A percentile compares a stretch with the other conserved stretches of the same genome.
These are phyloP conservation scores for Paramisgurnus dabryanus DNA, from an alignment of 2,113 vertebrate species.

Conservation along the genomic window DNA sequence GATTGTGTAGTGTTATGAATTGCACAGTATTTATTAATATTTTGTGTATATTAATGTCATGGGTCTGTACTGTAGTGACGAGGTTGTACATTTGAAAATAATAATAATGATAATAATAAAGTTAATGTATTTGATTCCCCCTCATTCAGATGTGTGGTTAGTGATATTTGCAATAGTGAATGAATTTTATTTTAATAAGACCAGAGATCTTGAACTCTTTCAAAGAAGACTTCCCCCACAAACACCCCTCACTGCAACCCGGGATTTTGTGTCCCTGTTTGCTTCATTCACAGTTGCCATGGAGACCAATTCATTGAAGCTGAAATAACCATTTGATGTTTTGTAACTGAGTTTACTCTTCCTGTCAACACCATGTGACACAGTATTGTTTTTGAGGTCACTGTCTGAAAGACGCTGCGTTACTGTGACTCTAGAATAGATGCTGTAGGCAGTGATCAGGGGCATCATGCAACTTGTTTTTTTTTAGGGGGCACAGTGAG, in stretches of 20 bases:
- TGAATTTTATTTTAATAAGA: neutral
- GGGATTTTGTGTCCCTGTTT: neutral
- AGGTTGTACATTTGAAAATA: neutral
- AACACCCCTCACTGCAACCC: neutral
- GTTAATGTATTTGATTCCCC: neutral
- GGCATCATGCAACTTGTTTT: no score
- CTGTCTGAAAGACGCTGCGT: neutral
- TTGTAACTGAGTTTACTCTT: neutral
- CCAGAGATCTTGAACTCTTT: neutral
- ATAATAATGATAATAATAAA: neutral
- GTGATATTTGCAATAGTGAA: neutral
- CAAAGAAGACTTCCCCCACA: neutral
- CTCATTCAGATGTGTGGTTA: neutral
- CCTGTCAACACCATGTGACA: neutral
- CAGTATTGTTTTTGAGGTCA: neutral
- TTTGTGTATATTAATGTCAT: conserved; percentile 1
- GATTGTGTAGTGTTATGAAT: neutral
- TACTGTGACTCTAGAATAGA: no score
- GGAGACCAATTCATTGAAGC: neutral
- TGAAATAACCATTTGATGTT: neutral
- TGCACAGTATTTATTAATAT: conserved; percentile 3
- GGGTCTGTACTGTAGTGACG: conserved; percentile 18
- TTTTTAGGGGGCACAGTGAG: no score
- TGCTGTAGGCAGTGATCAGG: no score
- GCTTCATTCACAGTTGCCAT: conserved; percentile 8